Conservation (phyloP, 2,888 invertebrate genomes). For the Troides aeacus region DNA sequence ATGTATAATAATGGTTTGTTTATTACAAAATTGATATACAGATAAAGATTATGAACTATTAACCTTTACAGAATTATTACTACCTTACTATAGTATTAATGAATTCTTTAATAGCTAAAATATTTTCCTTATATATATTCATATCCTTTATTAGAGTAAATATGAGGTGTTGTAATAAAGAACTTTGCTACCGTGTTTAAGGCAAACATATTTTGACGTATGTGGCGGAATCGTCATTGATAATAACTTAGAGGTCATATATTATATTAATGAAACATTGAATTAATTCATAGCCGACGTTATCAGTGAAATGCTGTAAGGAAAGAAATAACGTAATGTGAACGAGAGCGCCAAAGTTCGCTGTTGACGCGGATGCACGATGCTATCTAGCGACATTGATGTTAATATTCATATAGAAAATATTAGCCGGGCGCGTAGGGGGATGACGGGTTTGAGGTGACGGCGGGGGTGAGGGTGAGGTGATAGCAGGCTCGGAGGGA, state of each 20-base stretch:
- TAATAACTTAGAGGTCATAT: neutral
- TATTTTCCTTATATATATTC: too few species aligned
- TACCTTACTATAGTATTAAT: too few species aligned
- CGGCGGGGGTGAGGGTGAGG: constrained; percentile 33
- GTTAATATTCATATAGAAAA: constrained; percentile 68
- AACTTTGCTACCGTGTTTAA: too few species aligned
- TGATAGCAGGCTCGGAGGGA: too few species aligned
- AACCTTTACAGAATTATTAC: neutral
- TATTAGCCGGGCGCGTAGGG: constrained; percentile 53
- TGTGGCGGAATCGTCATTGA: neutral
- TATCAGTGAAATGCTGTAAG: neutral
- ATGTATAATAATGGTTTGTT: too few species aligned
- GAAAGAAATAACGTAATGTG: neutral
- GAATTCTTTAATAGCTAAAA: too few species aligned
- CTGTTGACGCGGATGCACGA: constrained; percentile 36
- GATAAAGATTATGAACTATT: neutral
- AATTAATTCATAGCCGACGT: neutral
- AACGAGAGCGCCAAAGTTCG: constrained; percentile 7
- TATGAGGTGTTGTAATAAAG: too few species aligned
- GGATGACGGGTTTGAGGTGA: constrained; percentile 33
- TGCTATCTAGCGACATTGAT: constrained; percentile 42
- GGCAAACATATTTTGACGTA: neutral
- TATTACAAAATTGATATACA: neutral
- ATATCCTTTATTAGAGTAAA: too few species aligned
- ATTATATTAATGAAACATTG: neutral